phyloP scores from a whole-genome alignment of 1,140 invertebrate species.

The Streblospio benedicti region DNA sequence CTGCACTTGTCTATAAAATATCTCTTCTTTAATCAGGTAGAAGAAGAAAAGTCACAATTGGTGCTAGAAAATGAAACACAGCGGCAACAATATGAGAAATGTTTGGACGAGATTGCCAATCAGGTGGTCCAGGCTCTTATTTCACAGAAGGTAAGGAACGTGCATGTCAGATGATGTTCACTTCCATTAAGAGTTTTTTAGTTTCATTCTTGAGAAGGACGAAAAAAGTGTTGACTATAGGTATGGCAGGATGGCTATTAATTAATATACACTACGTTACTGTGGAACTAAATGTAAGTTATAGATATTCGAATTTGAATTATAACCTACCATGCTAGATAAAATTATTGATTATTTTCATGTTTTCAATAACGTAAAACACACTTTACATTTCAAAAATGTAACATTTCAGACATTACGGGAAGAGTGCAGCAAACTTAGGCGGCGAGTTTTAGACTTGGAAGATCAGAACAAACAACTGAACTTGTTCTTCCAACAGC shows the following conservation, averaged over 20 bases:
- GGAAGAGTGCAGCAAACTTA: constrained; percentile 47
- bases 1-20: too few species aligned
- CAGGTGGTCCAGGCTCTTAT: constrained; percentile 71
- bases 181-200: background rate
- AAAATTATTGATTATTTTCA: background rate
- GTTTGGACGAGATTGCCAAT: constrained; percentile 68
- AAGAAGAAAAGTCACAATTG: constrained; percentile 55
- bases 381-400: too few species aligned
- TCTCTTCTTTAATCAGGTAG: constrained; percentile 47
- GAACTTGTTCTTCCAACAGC: constrained; percentile 35
- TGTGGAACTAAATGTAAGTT: background rate
- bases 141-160: constrained; percentile 69
- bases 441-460: constrained; percentile 43
- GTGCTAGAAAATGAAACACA: constrained; percentile 57
- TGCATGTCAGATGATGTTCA: constrained; percentile 13
- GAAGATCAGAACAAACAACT: constrained; percentile 46
- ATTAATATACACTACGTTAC: background rate
- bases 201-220: background rate
- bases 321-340: background rate
- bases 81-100: constrained; percentile 62
- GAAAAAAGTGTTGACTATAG: background rate
- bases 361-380: too few species aligned
- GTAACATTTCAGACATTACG: constrained; percentile 45
- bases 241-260: background rate
- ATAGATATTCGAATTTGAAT: background rate